phyloP scores from a whole-genome alignment of 2,797 vertebrate genomes.

The Salarias fasciatus region DNA sequence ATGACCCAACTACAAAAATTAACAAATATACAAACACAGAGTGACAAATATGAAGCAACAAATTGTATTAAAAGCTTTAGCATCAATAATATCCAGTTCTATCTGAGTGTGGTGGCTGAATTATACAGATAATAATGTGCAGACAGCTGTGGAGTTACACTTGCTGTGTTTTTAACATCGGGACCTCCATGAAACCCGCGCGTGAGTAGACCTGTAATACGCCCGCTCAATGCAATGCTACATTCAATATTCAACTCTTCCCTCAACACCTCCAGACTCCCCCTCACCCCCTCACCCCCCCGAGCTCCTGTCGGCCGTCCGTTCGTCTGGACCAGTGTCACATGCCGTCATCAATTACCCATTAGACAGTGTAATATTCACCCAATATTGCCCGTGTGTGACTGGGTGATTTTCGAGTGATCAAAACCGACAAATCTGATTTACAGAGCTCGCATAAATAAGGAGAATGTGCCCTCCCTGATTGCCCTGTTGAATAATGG shows the following conservation, averaged over 20 bases:
- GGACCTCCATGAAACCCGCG: not conserved
- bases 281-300: not conserved
- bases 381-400: constrained; percentile 80
- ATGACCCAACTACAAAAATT: no score
- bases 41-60: no score
- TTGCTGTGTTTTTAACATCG: not conserved
- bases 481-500: constrained; percentile 85
- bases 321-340: constrained; percentile 75
- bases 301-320: constrained; percentile 48
- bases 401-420: constrained; percentile 82
- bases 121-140: no score
- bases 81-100: no score
- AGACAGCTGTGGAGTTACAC: not conserved
- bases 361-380: constrained; percentile 83
- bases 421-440: constrained; percentile 87
- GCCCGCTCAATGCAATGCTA: constrained; percentile 28
- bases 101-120: no score
- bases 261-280: constrained; percentile 7
- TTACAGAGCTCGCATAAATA: constrained; percentile 84
- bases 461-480: constrained; percentile 78
- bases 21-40: no score
- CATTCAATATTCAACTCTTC: constrained; percentile 29
- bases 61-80: no score
- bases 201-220: constrained; percentile 16
- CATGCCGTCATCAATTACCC: constrained; percentile 82